Base-by-base conservation (phyloP, 2,888 invertebrate genomes). In the Eupithecia abbreviata region DNA sequence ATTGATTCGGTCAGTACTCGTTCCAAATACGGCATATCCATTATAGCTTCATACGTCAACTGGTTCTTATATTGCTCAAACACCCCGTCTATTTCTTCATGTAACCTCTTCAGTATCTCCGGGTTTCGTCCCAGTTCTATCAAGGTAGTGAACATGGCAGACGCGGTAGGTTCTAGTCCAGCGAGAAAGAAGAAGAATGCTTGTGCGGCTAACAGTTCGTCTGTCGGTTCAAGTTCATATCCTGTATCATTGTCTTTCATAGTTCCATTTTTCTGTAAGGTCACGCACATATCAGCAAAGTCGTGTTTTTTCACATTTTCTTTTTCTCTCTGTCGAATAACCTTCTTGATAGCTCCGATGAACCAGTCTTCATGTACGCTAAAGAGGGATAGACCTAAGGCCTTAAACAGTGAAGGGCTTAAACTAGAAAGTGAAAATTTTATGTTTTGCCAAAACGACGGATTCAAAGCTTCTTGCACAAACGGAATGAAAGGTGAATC, bases 101-200 rank as follows among this genome's bases (percentile, higher is more conserved):
- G 89, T 3, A 92, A 75, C 70, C 81, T 87, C 73, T 87, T 80
- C 13, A 90, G 86, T 9, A 90, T 81, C 10, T 91, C 87, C 7
- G 90, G 88, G 77, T 91, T 82, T 55, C 85, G 83, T 4, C 93
- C 93, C 0, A 94, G 82, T 82, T 91, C 89, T 45, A 90, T 84
- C 2, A 92, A 79, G 0, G 87, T 82, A 18, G 84, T 85, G 74
- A 88, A 89, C 76, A 93, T 86, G 2, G 87, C 84, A 5, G 88
- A 85, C 0, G 93, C 91, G 2, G 90, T 87, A 1, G 93, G 91
- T 66, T 93, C 93, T 2, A 91, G 90, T 0, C 94, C 94, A 47
- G 92, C 94, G 86, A 82, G 72, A 58, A 90, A 92, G 80, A 92
- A 93, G 80, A 93, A 90, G 74, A 93, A 91, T 0, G 88, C 90